Evolutionary conservation across 2,797 vertebrate species (phyloP), one percentile per base, ranked within the genome.

Genomic region (Tadarida brasiliensis): DNA sequence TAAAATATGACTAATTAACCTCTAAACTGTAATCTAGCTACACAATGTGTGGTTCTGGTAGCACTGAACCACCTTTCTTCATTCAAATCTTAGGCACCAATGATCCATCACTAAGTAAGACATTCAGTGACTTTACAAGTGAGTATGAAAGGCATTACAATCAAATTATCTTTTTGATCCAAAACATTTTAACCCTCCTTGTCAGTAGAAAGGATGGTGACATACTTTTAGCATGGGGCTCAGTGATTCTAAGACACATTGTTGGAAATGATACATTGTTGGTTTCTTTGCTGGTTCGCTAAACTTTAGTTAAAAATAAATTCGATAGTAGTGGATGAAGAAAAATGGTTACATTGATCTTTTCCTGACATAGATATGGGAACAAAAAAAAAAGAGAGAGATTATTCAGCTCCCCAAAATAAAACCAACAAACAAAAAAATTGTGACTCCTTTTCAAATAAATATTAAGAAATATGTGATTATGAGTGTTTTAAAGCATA

Each of bases 241-340:
- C 33, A 16, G 44, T 76, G 70, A 67, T 84, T 87, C 20, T 59
- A 76, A 95, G 78, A 77, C 44, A 33, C 8, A 17, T 93, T 90
- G 20, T 73, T 94, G 14, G 39, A 94, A 94, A 67, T 84, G 7
- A 71, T 54, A 24, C 4, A 35, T 61, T 63, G 20, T 44, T 90
- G 90, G 35, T 47, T 70, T 92, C 47, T 80, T 92, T 73, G 39
- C 61, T 95, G 54, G 26, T 88, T 78, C 89, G 30, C 30, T 49
- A 93, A 84, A 85, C 12, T 90, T 90, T 26, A 59, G 20, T 82
- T 92, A 56, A 84, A 94, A 76, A 33, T 30, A 84, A 80, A 76
- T 77, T 86, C 73, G 26, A n/a, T 33, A 81, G 2, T 81, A 85
- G 24, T 70, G 68, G 1, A 44, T 35, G 87, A 80, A 78, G 14